A percentile compares a stretch with the other conserved stretches of the same genome.
Evolutionary conservation across 2,888 invertebrate genomes (phyloP).

Genomic region (Orgyia antiqua): DNA sequence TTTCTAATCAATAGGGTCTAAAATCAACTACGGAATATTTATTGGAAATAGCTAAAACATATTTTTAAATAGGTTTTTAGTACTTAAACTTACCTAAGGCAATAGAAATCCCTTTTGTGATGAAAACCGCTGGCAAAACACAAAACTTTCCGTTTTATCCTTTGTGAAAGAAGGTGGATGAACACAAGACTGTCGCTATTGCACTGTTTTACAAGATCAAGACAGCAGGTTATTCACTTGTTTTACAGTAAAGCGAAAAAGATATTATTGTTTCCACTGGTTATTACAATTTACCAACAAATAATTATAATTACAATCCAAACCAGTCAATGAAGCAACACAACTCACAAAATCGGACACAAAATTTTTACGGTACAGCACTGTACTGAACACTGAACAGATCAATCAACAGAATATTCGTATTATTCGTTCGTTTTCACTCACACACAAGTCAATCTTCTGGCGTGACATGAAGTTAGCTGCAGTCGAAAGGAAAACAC

Average conservation of each 20-base stretch:
- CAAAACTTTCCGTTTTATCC: conserved; percentile 43
- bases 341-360: conserved; percentile 40
- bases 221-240: conserved; percentile 14
- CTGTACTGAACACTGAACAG: not conserved
- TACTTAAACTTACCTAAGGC: conserved; percentile 39
- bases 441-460: conserved; percentile 11
- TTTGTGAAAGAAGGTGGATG: conserved; percentile 59
- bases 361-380: no score
- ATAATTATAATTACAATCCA: conserved; percentile 33
- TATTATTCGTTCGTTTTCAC: conserved; percentile 31
- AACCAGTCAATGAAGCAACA: conserved; percentile 32
- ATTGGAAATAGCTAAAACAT: no score
- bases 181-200: conserved; percentile 32
- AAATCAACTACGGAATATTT: no score
- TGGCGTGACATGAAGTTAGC: conserved; percentile 48
- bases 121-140: conserved; percentile 38
- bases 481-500: conserved; percentile 45
- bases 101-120: conserved; percentile 24
- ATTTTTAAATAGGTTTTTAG: not conserved
- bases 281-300: no score
- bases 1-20: no score
- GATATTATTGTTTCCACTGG: conserved; percentile 30
- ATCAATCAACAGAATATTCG: no score
- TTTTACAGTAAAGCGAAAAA: conserved; percentile 12
- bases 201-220: conserved; percentile 21